Base-by-base conservation (phyloP, 2,888 invertebrate species). In the Tanypteryx hageni region DNA sequence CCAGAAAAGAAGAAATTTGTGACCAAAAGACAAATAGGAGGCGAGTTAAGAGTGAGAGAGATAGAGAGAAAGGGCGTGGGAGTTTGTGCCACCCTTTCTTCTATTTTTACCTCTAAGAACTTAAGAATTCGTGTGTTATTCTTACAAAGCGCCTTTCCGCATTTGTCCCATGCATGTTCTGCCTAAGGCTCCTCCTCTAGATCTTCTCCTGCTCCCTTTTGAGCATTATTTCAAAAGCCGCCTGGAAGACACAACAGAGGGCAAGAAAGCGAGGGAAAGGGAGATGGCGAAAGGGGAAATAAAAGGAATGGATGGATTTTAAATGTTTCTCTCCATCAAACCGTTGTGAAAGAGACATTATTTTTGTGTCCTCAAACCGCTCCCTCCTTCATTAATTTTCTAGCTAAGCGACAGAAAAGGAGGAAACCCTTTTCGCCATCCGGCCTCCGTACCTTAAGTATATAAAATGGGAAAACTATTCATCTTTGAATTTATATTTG, bases 21-120 rank as follows among this genome's bases (percentile, higher is more conserved):
- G 89, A 89, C 89, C 89, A 89, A 89, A 89, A 89, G 89, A 89
- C 89, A 89, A 89, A 89, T 89, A 89, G 89, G 64, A 89, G 89
- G 89, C 61, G 31, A 18, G n/a, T 68, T 31, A n/a, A 64, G 89
- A 64, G 68, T n/a, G 76, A 64, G 89, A 31, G 64, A 58, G 83
- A 56, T n/a, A 57, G 56, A 89, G 18, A 11, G 64, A 18, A 31
- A 31, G 86, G 61, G 14, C 86, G 59, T 59, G 64, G 56, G 68
- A 89, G 44, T 89, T 68, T 27, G 27, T 14, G 27, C 2, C 61
- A 59, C 59, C 61, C 89, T n/a, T 13, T 44, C 89, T 44, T 89
- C 89, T 89, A 89, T 89, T 89, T 89, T 89, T 89, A 89, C 68
- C 64, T 68, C 44, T 68, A 44, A 89, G 68, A 89, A 64, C 44